Conservation (phyloP, 2,888 invertebrate genomes). For the Mesorhabditis spiculigera region DNA sequence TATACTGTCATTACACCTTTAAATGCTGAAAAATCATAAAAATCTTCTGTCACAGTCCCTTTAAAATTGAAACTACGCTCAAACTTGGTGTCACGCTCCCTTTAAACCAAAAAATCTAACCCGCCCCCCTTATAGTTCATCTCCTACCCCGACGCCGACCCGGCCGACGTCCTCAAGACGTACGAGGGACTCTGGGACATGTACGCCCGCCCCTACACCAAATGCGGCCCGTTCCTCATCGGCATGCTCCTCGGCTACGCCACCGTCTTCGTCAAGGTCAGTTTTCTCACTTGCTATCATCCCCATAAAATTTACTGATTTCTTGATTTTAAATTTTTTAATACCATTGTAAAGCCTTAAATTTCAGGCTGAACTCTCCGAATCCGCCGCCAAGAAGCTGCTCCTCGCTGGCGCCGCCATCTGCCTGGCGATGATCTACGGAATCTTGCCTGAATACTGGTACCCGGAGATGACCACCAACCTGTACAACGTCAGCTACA, state of each 20-base stretch:
- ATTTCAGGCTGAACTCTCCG: not conserved
- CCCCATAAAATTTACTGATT: not conserved
- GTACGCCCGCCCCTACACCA: conserved; percentile 54
- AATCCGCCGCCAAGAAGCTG: conserved; percentile 13
- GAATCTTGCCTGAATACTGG: conserved; percentile 56
- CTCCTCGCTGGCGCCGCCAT: conserved; percentile 22
- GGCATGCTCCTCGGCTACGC: conserved; percentile 47
- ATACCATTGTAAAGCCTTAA: too few relatives aligned
- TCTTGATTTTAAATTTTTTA: too few relatives aligned
- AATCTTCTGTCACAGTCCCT: too few relatives aligned
- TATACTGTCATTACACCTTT: not conserved
- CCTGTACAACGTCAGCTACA: conserved; percentile 52
- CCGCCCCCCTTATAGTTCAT: conserved; percentile 38
- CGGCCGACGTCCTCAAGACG: conserved; percentile 26
- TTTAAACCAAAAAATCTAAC: too few relatives aligned
- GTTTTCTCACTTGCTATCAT: not conserved
- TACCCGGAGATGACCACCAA: conserved; percentile 41
- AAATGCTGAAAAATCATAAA: too few relatives aligned
- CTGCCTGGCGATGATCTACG: conserved; percentile 43
- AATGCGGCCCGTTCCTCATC: conserved; percentile 54
- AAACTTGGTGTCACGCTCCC: not conserved
- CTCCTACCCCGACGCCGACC: conserved; percentile 42
- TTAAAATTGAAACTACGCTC: too few relatives aligned
- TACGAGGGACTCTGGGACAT: conserved; percentile 54
- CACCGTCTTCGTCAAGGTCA: conserved; percentile 18